These are phyloP conservation scores for Reinhardtius hippoglossoides DNA, from an alignment of 2,113 vertebrate species.

Conservation along the genomic window DNA sequence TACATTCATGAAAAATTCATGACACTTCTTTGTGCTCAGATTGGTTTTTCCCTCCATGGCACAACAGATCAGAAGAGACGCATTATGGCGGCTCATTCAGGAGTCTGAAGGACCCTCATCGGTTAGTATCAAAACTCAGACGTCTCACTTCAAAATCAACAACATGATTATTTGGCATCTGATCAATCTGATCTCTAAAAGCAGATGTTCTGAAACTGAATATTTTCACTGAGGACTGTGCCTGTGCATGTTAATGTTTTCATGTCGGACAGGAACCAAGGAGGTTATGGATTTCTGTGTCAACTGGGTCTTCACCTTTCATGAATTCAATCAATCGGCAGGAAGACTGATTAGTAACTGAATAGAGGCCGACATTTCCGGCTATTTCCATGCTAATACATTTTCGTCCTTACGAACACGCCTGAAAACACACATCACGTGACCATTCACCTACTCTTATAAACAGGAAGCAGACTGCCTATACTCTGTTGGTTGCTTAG, in stretches of 20 bases:
- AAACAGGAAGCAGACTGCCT: too few species aligned
- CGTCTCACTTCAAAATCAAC: not conserved
- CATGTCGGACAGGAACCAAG: not conserved
- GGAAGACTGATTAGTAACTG: constrained; percentile 28
- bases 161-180: not conserved
- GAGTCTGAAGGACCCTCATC: constrained; percentile 31
- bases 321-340: constrained; percentile 15
- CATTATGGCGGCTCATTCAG: constrained; percentile 36
- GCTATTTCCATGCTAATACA: not conserved
- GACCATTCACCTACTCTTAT: too few species aligned
- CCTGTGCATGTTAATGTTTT: not conserved
- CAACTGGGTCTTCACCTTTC: constrained; percentile 5
- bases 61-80: constrained; percentile 38
- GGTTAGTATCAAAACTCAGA: constrained; percentile 16
- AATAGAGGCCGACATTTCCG: constrained; percentile 12
- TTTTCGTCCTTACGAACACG: not conserved
- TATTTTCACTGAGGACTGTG: not conserved
- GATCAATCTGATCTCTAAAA: not conserved
- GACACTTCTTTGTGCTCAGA: constrained; percentile 68
- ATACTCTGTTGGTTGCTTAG: too few species aligned
- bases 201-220: not conserved
- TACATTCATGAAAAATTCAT: constrained; percentile 79
- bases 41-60: constrained; percentile 65
- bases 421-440: not conserved
- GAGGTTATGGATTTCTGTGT: constrained; percentile 5